phyloP scores from a whole-genome alignment of 2,113 vertebrate genomes.

The Heteronetta atricapilla region DNA sequence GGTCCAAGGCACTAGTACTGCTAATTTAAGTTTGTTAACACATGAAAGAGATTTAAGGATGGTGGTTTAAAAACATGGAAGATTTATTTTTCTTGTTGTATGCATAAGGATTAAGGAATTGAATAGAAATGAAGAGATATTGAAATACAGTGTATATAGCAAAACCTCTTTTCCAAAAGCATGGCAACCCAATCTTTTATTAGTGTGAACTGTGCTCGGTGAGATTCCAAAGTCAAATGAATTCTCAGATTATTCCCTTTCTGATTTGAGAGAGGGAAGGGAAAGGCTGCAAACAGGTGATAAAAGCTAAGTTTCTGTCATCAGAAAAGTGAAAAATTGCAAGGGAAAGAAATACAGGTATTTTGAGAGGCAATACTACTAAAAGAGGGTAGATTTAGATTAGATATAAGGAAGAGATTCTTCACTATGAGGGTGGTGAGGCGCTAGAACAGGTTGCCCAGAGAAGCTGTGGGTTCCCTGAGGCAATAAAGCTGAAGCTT shows the following conservation, averaged over 20 bases:
- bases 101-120: neutral
- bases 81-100: neutral
- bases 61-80: neutral
- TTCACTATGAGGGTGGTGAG: too few species aligned
- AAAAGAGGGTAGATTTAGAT: too few species aligned
- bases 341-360: neutral
- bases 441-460: too few species aligned
- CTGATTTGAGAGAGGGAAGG: neutral
- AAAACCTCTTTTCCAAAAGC: neutral
- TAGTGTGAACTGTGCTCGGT: accelerated
- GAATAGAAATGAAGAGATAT: neutral
- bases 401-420: too few species aligned
- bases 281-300: neutral
- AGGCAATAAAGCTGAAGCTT: neutral
- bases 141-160: neutral
- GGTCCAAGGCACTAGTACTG: neutral
- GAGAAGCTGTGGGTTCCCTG: neutral
- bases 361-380: neutral
- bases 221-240: neutral
- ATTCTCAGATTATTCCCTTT: neutral
- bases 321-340: neutral
- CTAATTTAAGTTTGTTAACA: neutral
- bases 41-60: neutral
- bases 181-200: neutral
- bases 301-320: neutral